Conservation (phyloP, 2,797 vertebrate genomes). For the Xenopus petersii region DNA sequence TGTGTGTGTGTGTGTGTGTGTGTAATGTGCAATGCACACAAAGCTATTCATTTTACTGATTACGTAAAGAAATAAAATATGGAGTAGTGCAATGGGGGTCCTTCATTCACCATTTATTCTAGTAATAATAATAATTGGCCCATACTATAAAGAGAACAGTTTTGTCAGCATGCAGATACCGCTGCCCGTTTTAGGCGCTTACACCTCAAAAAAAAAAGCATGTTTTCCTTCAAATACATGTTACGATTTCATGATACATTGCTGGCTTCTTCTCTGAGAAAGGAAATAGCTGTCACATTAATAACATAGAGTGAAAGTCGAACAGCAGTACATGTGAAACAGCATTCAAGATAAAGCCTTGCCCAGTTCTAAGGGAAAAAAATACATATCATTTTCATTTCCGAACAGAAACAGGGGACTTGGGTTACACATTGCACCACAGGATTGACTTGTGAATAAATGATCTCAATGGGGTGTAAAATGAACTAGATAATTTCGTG, state of each 20-base stretch:
- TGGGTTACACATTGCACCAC: neutral
- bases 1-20: no score
- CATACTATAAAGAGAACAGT: no score
- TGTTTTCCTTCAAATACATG: conserved; percentile 46
- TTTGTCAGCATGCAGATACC: no score
- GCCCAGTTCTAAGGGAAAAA: neutral
- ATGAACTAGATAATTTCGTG: conserved; percentile 5
- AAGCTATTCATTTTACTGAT: no score
- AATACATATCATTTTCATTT: conserved; percentile 9
- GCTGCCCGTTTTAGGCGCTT: neutral
- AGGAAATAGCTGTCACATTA: conserved; percentile 66
- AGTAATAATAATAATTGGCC: no score
- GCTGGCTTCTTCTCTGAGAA: conserved; percentile 44
- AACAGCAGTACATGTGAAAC: conserved; percentile 19
- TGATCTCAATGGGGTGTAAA: neutral
- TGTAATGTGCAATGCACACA: no score
- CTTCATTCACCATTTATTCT: no score
- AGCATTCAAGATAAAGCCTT: conserved; percentile 22
- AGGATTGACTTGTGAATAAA: neutral
- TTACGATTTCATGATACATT: conserved; percentile 40
- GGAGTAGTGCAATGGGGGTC: no score
- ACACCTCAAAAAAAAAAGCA: neutral
- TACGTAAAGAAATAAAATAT: no score
- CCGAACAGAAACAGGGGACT: neutral
- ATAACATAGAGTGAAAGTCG: conserved; percentile 50